Conservation (phyloP, 2,888 invertebrate genomes). For the Clitarchus hookeri region DNA sequence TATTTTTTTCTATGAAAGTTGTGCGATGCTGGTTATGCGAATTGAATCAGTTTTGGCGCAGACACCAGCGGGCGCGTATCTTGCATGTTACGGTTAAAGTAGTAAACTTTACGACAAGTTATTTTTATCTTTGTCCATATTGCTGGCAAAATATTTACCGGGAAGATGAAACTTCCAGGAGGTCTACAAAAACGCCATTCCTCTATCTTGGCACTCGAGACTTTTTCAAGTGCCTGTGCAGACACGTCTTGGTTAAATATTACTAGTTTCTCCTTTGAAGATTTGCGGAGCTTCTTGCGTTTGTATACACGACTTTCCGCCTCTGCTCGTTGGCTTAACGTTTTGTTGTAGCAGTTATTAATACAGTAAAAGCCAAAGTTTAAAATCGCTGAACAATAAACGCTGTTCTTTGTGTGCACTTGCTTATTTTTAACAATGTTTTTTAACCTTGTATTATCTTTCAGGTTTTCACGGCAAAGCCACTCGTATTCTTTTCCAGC, state of each 20-base stretch:
- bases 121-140: constrained; percentile 3
- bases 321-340: background rate
- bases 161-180: background rate
- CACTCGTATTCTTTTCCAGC: too few relatives aligned
- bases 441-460: too few relatives aligned
- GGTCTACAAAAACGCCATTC: background rate
- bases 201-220: background rate
- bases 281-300: background rate
- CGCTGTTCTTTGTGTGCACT: too few relatives aligned
- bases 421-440: too few relatives aligned
- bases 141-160: background rate
- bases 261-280: background rate
- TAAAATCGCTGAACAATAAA: too few relatives aligned
- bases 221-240: background rate
- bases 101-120: background rate
- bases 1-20: too few relatives aligned
- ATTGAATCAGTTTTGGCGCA: background rate
- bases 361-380: background rate
- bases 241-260: background rate
- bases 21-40: too few relatives aligned
- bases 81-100: background rate
- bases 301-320: background rate
- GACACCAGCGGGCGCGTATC: background rate
- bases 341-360: background rate
- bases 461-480: too few relatives aligned